A percentile compares a stretch with the other conserved stretches of the same genome.
Conservation (phyloP, 2,797 vertebrate species). For the Pteropus rufus region DNA sequence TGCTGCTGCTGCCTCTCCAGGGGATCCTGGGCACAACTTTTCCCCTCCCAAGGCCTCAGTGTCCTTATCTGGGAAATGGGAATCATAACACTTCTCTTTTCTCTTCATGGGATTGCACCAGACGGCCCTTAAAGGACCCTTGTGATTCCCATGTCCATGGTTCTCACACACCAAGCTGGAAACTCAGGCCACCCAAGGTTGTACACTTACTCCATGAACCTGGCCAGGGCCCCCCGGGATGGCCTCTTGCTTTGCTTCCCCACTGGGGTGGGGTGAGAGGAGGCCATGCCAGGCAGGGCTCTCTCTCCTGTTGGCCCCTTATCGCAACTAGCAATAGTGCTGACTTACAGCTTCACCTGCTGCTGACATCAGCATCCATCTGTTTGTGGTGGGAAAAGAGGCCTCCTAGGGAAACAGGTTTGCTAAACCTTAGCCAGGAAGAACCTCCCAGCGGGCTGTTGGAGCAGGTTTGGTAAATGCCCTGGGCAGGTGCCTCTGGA, state of each 20-base stretch:
- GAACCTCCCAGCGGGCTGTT: slow-evolving; percentile 20
- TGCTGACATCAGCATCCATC: slow-evolving; percentile 52
- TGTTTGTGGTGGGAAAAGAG: slow-evolving; percentile 3
- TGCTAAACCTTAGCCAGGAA: slow-evolving; percentile 12
- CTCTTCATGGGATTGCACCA: not conserved
- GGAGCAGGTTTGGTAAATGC: not conserved
- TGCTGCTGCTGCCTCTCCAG: not conserved
- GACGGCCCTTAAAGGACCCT: not conserved
- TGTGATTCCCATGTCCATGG: not conserved
- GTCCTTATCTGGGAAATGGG: not conserved
- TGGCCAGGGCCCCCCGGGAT: not conserved
- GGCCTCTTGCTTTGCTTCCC: not conserved
- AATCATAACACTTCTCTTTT: not conserved
- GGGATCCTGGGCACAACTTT: not conserved
- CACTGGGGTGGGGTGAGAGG: not conserved
- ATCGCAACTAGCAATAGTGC: slow-evolving; percentile 33
- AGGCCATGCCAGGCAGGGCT: slow-evolving; percentile 34
- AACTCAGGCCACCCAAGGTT: not conserved
- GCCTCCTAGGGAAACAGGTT: slow-evolving; percentile 33
- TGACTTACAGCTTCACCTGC: slow-evolving; percentile 47
- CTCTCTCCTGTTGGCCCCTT: slow-evolving; percentile 49
- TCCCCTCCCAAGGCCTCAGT: not conserved
- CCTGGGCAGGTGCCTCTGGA: not conserved
- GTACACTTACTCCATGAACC: not conserved
- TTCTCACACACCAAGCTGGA: not conserved